Evolutionary conservation across 1,140 invertebrate genomes (phyloP), one percentile per base, ranked within the genome.

Genomic region (Apolygus lucorum): DNA sequence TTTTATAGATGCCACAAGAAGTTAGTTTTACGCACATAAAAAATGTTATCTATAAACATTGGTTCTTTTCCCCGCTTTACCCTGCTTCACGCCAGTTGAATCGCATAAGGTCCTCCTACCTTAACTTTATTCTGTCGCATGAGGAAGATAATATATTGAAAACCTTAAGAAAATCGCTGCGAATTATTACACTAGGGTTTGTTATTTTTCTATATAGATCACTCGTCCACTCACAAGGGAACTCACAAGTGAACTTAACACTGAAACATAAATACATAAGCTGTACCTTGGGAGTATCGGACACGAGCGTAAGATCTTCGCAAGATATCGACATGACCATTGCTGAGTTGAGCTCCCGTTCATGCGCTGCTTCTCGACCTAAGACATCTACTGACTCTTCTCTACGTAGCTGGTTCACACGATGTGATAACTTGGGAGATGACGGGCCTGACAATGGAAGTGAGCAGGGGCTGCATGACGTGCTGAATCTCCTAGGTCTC

Each of bases 301-400:
- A 82, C 71, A 92, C 87, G 28, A 94, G 79, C 0, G 88, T 88
- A 1, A 95, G 82, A 80, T 94, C 91, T 78, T 94, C 91, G 84
- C 90, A 93, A 21, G 91, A 93, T 77, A 91, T 91, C 1, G 91
- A 93, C 79, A 95, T 93, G 78, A 91, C 89, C 84, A 95, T 91
- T 72, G 90, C 88, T 75, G 87, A 88, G 76, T 93, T 90, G 66
- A 92, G 84, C 80, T 94, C 91, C 62, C 88, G 85, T 81, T 96
- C 92, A 79, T 93, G 91, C n/a, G 90, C 91, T 52, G 89, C 87
- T 81, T 95, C 93, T 64, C 91, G 82, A 62, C 84, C 86, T 74
- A 90, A 89, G 1, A 90, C 83, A 77, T 93, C 91, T 26, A 90
- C 86, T 76, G 90, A 91, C 81, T 95, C 92, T 81, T 95, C 92